These are phyloP conservation scores for Drosophila virilis DNA, from an alignment of 1,140 invertebrate species.

Conservation along the genomic window DNA sequence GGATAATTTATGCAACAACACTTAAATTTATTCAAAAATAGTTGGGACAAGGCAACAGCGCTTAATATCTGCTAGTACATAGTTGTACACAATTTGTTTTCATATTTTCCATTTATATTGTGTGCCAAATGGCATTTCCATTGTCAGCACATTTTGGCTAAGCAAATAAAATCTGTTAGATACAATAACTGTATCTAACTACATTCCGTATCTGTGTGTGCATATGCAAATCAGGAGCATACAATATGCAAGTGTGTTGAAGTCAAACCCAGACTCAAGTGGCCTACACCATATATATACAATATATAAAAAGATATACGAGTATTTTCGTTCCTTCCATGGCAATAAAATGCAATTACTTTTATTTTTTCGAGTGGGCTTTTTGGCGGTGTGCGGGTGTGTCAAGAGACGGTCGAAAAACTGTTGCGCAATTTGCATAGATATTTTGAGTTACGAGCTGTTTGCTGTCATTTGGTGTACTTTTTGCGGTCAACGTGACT, in stretches of 20 bases:
- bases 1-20: too few species aligned
- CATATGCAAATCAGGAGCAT: slow-evolving; percentile 60
- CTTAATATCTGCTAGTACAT: too few species aligned
- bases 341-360: slow-evolving; percentile 77
- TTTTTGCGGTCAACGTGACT: slow-evolving; percentile 38
- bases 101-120: slow-evolving; percentile 28
- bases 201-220: slow-evolving; percentile 17
- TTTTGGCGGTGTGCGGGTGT: background rate
- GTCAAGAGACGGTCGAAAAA: slow-evolving; percentile 25
- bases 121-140: slow-evolving; percentile 44
- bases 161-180: slow-evolving; percentile 52
- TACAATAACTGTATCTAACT: slow-evolving; percentile 55
- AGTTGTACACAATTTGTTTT: slow-evolving; percentile 24
- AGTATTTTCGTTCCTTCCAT: slow-evolving; percentile 25
- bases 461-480: slow-evolving; percentile 24
- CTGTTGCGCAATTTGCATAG: slow-evolving; percentile 67
- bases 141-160: slow-evolving; percentile 40
- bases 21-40: too few species aligned
- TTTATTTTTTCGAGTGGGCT: slow-evolving; percentile 43
- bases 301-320: slow-evolving; percentile 1
- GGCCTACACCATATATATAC: slow-evolving; percentile 23
- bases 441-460: slow-evolving; percentile 59
- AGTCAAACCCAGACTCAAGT: slow-evolving; percentile 36
- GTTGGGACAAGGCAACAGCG: too few species aligned
- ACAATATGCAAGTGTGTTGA: slow-evolving; percentile 15